Base-by-base conservation (phyloP, 2,797 vertebrate genomes). In the Scolopax rusticola region DNA sequence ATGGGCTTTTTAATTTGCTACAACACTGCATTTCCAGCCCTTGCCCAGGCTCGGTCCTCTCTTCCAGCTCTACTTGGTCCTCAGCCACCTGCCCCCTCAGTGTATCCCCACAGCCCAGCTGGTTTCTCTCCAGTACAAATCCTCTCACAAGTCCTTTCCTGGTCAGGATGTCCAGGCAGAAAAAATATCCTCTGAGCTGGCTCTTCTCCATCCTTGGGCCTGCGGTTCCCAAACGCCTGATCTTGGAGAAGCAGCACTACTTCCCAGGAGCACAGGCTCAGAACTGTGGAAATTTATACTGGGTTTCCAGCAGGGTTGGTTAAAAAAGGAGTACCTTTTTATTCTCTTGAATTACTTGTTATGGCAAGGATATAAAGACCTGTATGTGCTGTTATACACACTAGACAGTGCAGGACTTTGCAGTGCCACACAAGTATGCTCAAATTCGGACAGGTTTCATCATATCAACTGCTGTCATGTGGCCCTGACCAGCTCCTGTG, bases 401-500 rank as follows among this genome's bases (percentile, higher is more conserved):
- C 41, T 12, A 9, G 32, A 9, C 36, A 32, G 16, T 8, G 36
- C 41, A n/a, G 67, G 32, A 9, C 36, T 33, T 19, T 8, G 36
- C 41, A n/a, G 67, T 25, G 36, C 67, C 48, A 33, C 30, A 25
- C 23, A 33, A 4, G 8, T 32, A 12, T n/a, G 32, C 60, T 50
- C 3, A 1, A 60, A 20, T 15, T 45, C 2, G 1, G 36, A 30
- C n/a, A 40, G 2, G 2, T 38, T 45, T 61, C 13, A 4, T 28
- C 17, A 12, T 4, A 56, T 0, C 2, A 54, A 24, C 33, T 25
- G 30, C 61, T 69, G 30, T 25, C 11, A 3, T 7, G 38, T 3
- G 19, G 50, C 27, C 36, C 47, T 40, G 47, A 36, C 43, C 0
- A 1, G 40, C 75, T 81, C 81, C 11, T 0, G 3, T 3, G 6